These are phyloP conservation scores for Arizona elegans DNA, from an alignment of 2,113 vertebrate genomes.

Conservation along the genomic window DNA sequence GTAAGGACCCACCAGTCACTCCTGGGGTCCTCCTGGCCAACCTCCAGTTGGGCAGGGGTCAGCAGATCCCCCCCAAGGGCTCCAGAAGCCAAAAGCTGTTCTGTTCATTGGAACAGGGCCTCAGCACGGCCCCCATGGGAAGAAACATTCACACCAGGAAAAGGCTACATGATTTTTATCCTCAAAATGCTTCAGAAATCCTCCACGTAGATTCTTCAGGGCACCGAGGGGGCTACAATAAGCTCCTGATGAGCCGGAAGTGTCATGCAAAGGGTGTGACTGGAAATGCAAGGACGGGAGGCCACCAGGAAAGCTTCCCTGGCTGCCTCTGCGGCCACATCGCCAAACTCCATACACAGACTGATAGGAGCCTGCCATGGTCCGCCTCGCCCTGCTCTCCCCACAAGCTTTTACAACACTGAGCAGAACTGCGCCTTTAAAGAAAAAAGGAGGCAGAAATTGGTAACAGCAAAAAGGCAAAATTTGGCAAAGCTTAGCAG, in stretches of 20 bases:
- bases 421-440: neutral
- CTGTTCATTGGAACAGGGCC: neutral
- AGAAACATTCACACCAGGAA: neutral
- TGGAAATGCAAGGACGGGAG: neutral
- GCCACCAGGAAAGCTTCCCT: neutral
- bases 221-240: neutral
- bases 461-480: neutral
- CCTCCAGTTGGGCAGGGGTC: neutral
- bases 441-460: neutral
- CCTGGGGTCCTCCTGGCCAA: neutral
- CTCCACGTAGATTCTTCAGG: neutral
- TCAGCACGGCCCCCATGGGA: neutral
- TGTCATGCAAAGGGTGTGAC: neutral
- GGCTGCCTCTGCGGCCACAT: neutral
- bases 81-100: neutral
- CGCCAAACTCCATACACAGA: neutral
- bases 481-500: neutral
- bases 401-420: neutral
- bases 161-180: neutral
- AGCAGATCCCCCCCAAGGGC: neutral
- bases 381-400: neutral
- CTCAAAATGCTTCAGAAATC: neutral
- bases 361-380: neutral
- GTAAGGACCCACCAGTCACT: accelerated
- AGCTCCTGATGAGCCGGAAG: neutral